phyloP scores from a whole-genome alignment of 2,113 vertebrate species.

The Amphiprion ocellaris region DNA sequence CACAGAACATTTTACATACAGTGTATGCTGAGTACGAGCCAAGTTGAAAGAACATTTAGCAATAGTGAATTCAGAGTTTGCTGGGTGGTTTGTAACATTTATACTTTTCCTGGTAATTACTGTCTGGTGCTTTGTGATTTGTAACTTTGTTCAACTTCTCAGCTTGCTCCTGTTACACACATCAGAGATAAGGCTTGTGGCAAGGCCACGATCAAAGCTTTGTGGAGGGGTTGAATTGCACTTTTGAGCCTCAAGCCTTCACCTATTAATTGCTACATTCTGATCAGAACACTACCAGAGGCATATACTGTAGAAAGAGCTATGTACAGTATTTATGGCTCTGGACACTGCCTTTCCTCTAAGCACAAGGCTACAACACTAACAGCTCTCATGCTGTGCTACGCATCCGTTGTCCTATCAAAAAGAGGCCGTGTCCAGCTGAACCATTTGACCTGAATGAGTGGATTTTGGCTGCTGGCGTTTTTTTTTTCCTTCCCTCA shows the following conservation, averaged over 20 bases:
- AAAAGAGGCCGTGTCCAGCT: slow-evolving; percentile 61
- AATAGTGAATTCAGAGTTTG: slow-evolving; percentile 60
- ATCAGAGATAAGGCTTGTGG: slow-evolving; percentile 81
- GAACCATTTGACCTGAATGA: slow-evolving; percentile 77
- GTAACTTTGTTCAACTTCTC: slow-evolving; percentile 67
- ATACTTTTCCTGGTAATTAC: slow-evolving; percentile 41
- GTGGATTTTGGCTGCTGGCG: slow-evolving; percentile 72
- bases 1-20: slow-evolving; percentile 64
- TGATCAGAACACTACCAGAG: slow-evolving; percentile 70
- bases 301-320: slow-evolving; percentile 66
- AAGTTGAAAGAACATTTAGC: slow-evolving; percentile 59
- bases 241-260: slow-evolving; percentile 79
- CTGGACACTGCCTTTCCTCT: slow-evolving; percentile 61
- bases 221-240: slow-evolving; percentile 82
- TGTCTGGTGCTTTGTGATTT: slow-evolving; percentile 56
- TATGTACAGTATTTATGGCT: slow-evolving; percentile 70
- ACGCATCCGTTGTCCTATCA: slow-evolving; percentile 34
- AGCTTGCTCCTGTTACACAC: slow-evolving; percentile 71
- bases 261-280: slow-evolving; percentile 81
- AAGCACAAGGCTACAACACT: slow-evolving; percentile 47
- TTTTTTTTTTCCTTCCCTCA: slow-evolving; percentile 22
- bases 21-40: slow-evolving; percentile 59
- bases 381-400: slow-evolving; percentile 22
- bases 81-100: slow-evolving; percentile 50
- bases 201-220: slow-evolving; percentile 82